Evolutionary conservation across 1,140 invertebrate genomes (phyloP), one percentile per base, ranked within the genome.

Genomic region (Cryptotermes secundus): DNA sequence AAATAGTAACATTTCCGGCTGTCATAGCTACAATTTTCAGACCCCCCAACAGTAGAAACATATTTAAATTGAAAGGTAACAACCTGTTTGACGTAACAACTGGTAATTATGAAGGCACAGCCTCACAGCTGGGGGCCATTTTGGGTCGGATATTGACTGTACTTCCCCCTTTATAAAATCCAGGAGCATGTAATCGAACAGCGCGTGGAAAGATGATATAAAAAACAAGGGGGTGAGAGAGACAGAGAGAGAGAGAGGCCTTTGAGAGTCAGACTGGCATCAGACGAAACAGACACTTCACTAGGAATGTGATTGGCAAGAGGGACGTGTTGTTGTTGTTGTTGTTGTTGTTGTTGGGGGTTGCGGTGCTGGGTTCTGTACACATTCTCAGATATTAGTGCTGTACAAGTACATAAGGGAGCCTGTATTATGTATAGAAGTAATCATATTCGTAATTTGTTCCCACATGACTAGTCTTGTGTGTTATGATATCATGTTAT

Each of bases 81-180:
- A 49, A 14, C 16, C 19, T 49, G 0, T 22, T 1, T 6, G 38
- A 38, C 22, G 45, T 49, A 49, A 22, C 12, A 3, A 49, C 45
- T 19, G 45, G 3, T 49, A 49, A 49, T 49, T 19, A 12, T 14
- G 16, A 49, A 19, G 45, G 45, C 45, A 49, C 14, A 22, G 12
- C 45, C 45, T 49, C 45, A 49, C 45, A 19, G 12, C 19, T 49
- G 45, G 19, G 19, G 45, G 45, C 59, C 6, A 72, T 6, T 72
- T 72, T 72, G 59, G n/a, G 26, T 9, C n/a, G 26, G 59, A 72
- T 14, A 31, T 31, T 26, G 59, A 72, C n/a, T 72, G 59, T 72
- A 72, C 59, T 72, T 72, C 16, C 59, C 59, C 59, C n/a, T 26
- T 72, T 72, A 72, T 72, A 72, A 72, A 72, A 72, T 72, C 59